Evolutionary conservation across 1,140 invertebrate species (phyloP).

Genomic region (Copidosoma floridanum): DNA sequence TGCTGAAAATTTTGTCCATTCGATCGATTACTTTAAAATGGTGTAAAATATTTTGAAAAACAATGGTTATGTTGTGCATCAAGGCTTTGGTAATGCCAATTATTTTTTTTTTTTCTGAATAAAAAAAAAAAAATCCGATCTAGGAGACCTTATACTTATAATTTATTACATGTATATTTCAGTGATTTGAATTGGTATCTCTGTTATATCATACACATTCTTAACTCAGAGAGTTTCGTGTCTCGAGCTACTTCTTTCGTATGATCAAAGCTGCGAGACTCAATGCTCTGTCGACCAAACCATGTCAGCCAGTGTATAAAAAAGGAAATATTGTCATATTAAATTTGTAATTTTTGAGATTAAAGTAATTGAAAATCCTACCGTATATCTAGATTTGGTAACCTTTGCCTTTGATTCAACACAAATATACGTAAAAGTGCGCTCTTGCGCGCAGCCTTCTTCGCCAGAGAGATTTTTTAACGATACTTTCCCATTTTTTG

Average conservation of each 20-base stretch:
- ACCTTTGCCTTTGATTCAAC: conserved; percentile 10
- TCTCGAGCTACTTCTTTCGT: no score
- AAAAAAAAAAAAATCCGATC: no score
- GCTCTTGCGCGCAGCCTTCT: conserved; percentile 44
- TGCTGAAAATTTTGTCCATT: conserved; percentile 7
- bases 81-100: not conserved
- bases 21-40: conserved; percentile 9
- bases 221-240: no score
- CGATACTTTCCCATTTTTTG: conserved; percentile 48
- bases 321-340: not conserved
- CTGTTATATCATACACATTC: no score
- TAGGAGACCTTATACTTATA: no score
- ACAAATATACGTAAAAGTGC: conserved; percentile 49
- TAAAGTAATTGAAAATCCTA: not conserved
- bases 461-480: conserved; percentile 53
- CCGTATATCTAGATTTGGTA: no score
- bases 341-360: not conserved
- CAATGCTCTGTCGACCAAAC: no score
- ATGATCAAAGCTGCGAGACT: no score
- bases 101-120: no score
- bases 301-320: no score
- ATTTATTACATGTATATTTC: no score
- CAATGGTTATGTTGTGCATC: conserved; percentile 9
- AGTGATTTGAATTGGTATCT: not conserved
- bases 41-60: not conserved